These are phyloP conservation scores for Leptinotarsa juncta DNA, from an alignment of 2,888 invertebrate genomes.

Conservation along the genomic window DNA sequence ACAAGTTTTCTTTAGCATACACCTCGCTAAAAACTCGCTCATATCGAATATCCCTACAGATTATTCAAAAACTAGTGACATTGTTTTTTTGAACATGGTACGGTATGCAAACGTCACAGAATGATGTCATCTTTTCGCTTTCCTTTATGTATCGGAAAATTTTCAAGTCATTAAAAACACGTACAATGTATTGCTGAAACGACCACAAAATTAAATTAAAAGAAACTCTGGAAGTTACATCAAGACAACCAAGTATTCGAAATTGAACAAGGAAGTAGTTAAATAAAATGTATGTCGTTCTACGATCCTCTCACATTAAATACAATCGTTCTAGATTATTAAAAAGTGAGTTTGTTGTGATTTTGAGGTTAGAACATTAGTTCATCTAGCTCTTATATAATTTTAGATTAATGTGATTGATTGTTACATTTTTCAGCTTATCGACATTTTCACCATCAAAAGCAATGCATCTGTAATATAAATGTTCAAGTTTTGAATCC, in stretches of 20 bases:
- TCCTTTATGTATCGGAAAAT: slow-evolving; percentile 56
- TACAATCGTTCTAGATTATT: slow-evolving; percentile 53
- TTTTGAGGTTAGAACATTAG: slow-evolving; percentile 46
- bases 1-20: too few relatives aligned
- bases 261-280: slow-evolving; percentile 10
- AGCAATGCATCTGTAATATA: slow-evolving; percentile 48
- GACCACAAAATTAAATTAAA: slow-evolving; percentile 37
- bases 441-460: slow-evolving; percentile 47
- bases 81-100: slow-evolving; percentile 35
- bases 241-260: slow-evolving; percentile 11
- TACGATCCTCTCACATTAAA: slow-evolving; percentile 55
- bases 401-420: slow-evolving; percentile 22
- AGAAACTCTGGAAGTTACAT: slow-evolving; percentile 23
- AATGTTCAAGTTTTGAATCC: slow-evolving; percentile 36
- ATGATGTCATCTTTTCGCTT: slow-evolving; percentile 52
- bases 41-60: not conserved
- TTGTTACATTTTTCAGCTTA: slow-evolving; percentile 49
- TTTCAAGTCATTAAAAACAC: slow-evolving; percentile 54
- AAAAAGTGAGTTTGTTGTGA: slow-evolving; percentile 53
- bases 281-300: slow-evolving; percentile 57
- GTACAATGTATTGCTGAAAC: slow-evolving; percentile 31
- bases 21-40: not conserved
- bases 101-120: slow-evolving; percentile 43
- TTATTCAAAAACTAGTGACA: slow-evolving; percentile 19
- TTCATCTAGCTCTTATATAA: slow-evolving; percentile 32